Evolutionary conservation across 2,797 vertebrate genomes (phyloP), one percentile per base, ranked within the genome.

Genomic region (Fundulus diaphanus): DNA sequence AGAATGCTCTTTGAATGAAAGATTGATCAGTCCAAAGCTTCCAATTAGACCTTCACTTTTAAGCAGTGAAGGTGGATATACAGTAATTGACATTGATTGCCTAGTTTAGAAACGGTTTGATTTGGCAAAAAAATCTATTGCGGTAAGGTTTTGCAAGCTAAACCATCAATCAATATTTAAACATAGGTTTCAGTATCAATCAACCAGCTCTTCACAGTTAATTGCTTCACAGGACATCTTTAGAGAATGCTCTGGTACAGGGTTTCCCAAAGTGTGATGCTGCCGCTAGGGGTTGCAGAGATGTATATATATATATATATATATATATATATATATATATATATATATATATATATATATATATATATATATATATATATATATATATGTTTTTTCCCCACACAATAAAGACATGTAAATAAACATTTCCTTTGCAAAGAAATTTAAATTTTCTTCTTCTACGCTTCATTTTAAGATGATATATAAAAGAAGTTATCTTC

Each of bases 161-260:
- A 51, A 31, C 78, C n/a, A 24, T 37, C 78, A 84, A 95, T 94
- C 94, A 16, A 93, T 93, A 91, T 75, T 76, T 86, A 68, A 91
- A 93, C 94, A 94, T 92, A 91, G 92, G 88, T 93, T 93, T 93
- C 67, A 40, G 87, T 77, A 89, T 87, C 86, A 92, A 91, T 93
- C 88, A 82, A 65, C 74, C 48, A 61, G 81, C 54, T 74, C 72
- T 86, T 89, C 1, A 69, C 80, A 91, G 76, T 81, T 73, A 92
- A 90, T 84, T 85, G 82, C 87, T 80, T 89, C 82, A 68, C 83
- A 80, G 86, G 71, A 69, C 27, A 42, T 59, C 27, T 56, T 27
- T 61, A 16, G 46, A 48, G 15, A 48, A 16, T 15, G 16, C 12
- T 42, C 40, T 42, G n/a, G n/a, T n/a, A n/a, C n/a, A n/a, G n/a